Conservation (phyloP, 2,888 invertebrate species). For the Smittia sp. region DNA sequence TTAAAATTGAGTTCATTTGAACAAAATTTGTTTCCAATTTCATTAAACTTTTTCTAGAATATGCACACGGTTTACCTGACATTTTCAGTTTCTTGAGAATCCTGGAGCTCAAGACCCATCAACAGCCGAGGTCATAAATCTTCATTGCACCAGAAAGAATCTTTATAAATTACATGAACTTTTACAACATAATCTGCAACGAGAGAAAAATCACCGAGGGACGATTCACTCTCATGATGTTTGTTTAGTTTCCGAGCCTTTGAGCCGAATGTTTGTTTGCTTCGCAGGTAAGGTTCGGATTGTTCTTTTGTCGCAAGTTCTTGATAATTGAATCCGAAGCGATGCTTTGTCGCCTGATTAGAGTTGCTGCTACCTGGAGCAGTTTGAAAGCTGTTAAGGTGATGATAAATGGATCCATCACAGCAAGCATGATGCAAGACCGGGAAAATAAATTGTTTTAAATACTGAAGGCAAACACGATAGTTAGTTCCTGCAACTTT, state of each 20-base stretch:
- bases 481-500: no score
- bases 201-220: not conserved
- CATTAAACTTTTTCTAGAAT: not conserved
- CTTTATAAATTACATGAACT: not conserved
- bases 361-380: not conserved
- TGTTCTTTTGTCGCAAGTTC: not conserved
- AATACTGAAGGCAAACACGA: no score
- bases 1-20: no score
- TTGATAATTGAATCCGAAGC: not conserved
- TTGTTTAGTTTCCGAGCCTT: not conserved
- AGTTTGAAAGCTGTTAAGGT: not conserved
- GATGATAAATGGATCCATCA: not conserved
- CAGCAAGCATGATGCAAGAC: not conserved
- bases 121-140: not conserved
- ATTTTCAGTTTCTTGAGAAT: not conserved
- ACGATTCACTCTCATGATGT: not conserved
- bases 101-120: not conserved
- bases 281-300: slow-evolving; percentile 31
- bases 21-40: not conserved
- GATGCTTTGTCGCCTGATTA: not conserved
- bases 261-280: slow-evolving; percentile 7
- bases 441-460: not conserved
- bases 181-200: not conserved
- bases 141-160: not conserved
- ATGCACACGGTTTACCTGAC: no score